A percentile compares a stretch with the other conserved stretches of the same genome.
These are phyloP conservation scores for Nothoprocta pentlandii DNA, from an alignment of 2,113 vertebrate species.

Conservation along the genomic window DNA sequence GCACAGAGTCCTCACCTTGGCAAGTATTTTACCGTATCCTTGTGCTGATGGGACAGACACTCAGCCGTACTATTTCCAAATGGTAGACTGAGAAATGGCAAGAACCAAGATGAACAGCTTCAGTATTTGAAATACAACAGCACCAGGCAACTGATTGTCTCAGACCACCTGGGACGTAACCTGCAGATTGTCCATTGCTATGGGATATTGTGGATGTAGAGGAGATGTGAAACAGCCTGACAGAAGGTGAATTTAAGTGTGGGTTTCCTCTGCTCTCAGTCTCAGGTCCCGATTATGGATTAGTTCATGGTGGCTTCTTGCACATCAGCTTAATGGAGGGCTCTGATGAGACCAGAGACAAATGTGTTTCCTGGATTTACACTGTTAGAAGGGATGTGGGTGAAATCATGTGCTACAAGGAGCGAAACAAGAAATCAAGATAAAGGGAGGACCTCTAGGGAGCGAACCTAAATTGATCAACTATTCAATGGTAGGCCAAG, in stretches of 20 bases:
- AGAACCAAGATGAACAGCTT: neutral
- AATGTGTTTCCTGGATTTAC: neutral
- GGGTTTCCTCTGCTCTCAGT: neutral
- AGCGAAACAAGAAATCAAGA: conserved; percentile 11
- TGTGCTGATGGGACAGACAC: neutral
- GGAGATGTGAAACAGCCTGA: neutral
- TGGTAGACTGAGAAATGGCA: neutral
- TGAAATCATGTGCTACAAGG: neutral
- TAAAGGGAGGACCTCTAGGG: neutral
- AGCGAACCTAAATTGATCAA: neutral
- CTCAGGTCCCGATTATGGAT: accelerated
- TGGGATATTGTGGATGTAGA: accelerated
- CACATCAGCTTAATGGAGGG: accelerated
- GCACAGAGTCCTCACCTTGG: neutral
- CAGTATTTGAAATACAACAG: neutral
- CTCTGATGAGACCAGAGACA: neutral
- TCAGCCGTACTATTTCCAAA: neutral
- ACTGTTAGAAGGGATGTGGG: neutral
- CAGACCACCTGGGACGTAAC: no score
- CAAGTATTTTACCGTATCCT: accelerated
- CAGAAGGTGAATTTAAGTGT: neutral
- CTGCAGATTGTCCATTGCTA: neutral
- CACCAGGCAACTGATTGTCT: neutral
- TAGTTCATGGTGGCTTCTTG: neutral
- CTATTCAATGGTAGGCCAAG: neutral